phyloP scores from a whole-genome alignment of 1,140 invertebrate genomes.

The Leptoteleia sp. region DNA sequence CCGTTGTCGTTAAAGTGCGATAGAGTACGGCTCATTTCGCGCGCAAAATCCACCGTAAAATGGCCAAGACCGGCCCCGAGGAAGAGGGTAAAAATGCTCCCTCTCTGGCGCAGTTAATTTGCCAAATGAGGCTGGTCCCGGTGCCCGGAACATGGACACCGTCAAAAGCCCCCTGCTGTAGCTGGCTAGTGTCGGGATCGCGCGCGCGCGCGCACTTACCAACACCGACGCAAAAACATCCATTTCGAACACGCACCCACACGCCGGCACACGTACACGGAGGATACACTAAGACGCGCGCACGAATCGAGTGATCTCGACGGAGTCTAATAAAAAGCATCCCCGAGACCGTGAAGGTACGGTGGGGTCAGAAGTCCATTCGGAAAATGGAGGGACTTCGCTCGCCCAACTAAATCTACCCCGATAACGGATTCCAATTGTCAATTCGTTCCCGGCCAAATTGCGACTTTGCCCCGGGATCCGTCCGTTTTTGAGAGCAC shows the following conservation, averaged over 20 bases:
- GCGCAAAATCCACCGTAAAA: conserved; percentile 75
- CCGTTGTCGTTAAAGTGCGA: conserved; percentile 50
- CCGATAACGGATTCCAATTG: conserved; percentile 78
- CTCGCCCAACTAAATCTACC: conserved; percentile 81
- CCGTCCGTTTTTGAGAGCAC: conserved; percentile 31
- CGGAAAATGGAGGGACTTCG: conserved; percentile 80
- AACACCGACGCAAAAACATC: conserved; percentile 54
- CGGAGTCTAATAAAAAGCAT: conserved; percentile 81
- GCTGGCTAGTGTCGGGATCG: conserved; percentile 37
- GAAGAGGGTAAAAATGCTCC: conserved; percentile 75
- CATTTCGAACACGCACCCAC: conserved; percentile 45
- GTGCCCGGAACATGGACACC: conserved; percentile 74
- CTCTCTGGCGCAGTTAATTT: conserved; percentile 79
- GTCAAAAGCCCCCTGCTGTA: conserved; percentile 21
- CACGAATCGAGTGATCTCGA: conserved; percentile 73
- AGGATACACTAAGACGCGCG: too few relatives aligned
- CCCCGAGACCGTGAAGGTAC: conserved; percentile 71
- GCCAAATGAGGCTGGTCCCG: conserved; percentile 77
- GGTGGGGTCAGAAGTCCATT: conserved; percentile 81
- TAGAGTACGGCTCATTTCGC: conserved; percentile 61
- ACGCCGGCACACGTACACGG: conserved; percentile 36
- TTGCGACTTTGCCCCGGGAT: not conserved
- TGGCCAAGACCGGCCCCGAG: conserved; percentile 71
- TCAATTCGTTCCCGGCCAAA: conserved; percentile 47
- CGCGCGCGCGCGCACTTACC: conserved; percentile 31